Evolutionary conservation across 2,888 invertebrate species (phyloP), one percentile per base, ranked within the genome.

Genomic region (Eupithecia vulgata): DNA sequence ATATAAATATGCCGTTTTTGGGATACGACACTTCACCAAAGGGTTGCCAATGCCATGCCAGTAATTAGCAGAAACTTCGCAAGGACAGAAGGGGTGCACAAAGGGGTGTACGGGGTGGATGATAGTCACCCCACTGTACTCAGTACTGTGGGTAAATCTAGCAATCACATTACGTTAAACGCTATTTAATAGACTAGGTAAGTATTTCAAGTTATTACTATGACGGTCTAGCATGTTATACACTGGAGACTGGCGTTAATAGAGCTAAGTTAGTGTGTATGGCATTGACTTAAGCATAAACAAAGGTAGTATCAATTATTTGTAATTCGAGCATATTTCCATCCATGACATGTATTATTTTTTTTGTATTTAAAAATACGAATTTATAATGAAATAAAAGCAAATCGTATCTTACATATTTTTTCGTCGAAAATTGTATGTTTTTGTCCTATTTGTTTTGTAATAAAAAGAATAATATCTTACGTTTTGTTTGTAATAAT

Each of bases 11-110:
- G 5, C 10, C n/a, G 30, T 77, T 79, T 74, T 21, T 35, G 68
- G 76, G 82, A 88, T 91, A 84, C 76, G 48, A 25, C 71, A 0
- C 75, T 87, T 85, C 81, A 71, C 71, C 13, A 42, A 25, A 12
- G 40, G 71, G 64, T 70, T 71, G 74, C 52, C 78, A 79, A 88
- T 91, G 40, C 71, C 61, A 68, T 71, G 75, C 52, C 78, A 79
- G 88, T 92, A 93, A 93, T 94, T 93, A 92, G 88, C 82, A 83
- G 86, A 85, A 88, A 84, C 85, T 82, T 86, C 83, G 87, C 88
- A 85, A 87, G 87, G 85, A 37, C 59, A 40, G 61, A 17, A 34
- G 5, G 62, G n/a, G 74, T 40, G 68, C 59, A 59, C n/a, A 52
- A 52, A 68, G 66, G 74, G 92, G 93, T 65, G 64, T 52, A 74